Conservation (phyloP, 2,797 vertebrate genomes). For the Eurystomus glaucurus region DNA sequence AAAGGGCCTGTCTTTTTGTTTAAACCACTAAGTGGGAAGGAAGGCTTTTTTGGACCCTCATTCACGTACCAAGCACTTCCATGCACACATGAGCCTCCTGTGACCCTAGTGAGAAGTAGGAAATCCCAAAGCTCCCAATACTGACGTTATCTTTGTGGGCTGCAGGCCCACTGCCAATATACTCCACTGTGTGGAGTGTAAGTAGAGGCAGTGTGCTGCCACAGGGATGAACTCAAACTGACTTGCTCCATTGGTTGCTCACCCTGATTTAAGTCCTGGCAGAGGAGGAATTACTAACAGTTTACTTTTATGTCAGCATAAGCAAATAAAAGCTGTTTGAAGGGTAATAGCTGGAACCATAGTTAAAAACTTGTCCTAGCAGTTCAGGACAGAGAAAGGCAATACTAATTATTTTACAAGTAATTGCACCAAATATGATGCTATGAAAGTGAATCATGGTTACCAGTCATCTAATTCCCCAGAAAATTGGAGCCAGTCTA, state of each 20-base stretch:
- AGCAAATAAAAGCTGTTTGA: background rate
- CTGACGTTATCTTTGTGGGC: background rate
- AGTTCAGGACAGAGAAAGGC: background rate
- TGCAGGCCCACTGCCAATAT: background rate
- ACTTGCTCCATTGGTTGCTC: background rate
- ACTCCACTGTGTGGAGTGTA: background rate
- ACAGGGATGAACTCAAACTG: background rate
- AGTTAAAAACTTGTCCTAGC: background rate
- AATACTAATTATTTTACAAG: conserved; percentile 15
- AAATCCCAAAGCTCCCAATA: background rate
- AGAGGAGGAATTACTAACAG: background rate
- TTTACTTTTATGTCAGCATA: background rate
- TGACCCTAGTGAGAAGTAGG: background rate
- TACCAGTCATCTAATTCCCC: background rate
- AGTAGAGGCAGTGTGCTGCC: background rate
- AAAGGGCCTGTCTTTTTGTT: background rate
- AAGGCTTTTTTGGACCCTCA: background rate
- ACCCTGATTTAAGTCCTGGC: background rate
- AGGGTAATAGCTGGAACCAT: background rate
- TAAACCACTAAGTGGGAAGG: background rate
- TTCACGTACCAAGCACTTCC: background rate
- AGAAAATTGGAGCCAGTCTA: background rate
- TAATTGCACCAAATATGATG: background rate
- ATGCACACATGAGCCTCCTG: background rate
- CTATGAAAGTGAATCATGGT: background rate